These are phyloP conservation scores for Pao palembangensis DNA, from an alignment of 2,113 vertebrate genomes.

Conservation along the genomic window DNA sequence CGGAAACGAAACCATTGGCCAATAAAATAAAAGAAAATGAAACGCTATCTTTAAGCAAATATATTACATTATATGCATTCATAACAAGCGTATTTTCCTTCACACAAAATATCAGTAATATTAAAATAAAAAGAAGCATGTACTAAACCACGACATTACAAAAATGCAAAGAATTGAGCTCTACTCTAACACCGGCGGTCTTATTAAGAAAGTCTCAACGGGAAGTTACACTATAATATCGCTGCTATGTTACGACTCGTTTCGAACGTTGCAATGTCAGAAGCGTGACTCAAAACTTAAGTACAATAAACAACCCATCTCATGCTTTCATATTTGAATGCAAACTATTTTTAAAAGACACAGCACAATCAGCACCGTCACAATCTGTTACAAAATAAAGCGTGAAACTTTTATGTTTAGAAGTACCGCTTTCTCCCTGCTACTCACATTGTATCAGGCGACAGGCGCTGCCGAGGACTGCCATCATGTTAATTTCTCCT, in stretches of 20 bases:
- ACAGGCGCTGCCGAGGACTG: conserved; percentile 59
- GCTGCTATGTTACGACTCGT: neutral
- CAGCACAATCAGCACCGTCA: rapidly evolving
- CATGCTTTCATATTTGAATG: neutral
- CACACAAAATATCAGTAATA: neutral
- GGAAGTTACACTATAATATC: neutral
- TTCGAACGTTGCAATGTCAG: conserved; percentile 50
- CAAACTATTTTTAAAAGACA: neutral
- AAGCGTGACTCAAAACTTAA: conserved; percentile 9
- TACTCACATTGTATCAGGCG: conserved; percentile 68
- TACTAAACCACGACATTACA: rapidly evolving
- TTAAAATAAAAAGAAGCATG: neutral
- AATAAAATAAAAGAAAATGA: conserved; percentile 15
- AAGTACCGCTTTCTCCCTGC: neutral
- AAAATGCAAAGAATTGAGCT: rapidly evolving
- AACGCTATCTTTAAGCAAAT: rapidly evolving
- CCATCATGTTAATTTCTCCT: conserved; percentile 47
- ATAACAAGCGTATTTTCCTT: neutral
- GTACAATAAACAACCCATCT: neutral
- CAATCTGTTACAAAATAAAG: rapidly evolving
- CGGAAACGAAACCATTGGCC: neutral
- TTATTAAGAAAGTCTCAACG: neutral
- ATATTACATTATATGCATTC: no score
- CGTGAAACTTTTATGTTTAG: neutral
- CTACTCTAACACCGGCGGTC: neutral